Evolutionary conservation across 2,797 vertebrate genomes (phyloP).

Genomic region (Notolepis coatsorum): DNA sequence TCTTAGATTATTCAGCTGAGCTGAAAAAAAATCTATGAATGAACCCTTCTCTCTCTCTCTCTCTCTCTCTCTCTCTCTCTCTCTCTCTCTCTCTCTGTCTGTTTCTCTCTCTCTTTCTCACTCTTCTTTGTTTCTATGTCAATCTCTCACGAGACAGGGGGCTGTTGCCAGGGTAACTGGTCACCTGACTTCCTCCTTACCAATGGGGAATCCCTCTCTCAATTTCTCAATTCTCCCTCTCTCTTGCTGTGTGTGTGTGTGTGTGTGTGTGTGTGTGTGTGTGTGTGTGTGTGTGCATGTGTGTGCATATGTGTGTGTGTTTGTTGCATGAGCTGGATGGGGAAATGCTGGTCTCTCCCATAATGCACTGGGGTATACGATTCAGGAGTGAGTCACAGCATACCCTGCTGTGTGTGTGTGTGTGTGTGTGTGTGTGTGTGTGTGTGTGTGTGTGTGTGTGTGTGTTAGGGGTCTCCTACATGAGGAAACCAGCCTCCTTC

Average conservation of each 20-base stretch:
- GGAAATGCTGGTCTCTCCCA: slow-evolving; percentile 22
- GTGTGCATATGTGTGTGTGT: neutral
- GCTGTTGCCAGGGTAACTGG: slow-evolving; percentile 66
- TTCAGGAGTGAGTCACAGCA: slow-evolving; percentile 48
- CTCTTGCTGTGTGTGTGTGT: neutral
- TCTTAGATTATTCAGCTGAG: no score
- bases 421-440: neutral
- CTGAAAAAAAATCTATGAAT: no score
- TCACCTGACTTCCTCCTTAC: slow-evolving; percentile 65
- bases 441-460: neutral
- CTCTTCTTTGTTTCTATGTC: no score
- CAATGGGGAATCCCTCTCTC: slow-evolving; percentile 57
- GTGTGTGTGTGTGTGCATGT: neutral
- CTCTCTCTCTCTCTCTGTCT: no score
- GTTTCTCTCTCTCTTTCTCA: no score
- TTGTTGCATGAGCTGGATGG: slow-evolving; percentile 6
- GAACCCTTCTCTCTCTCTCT: no score
- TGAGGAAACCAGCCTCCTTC: no score
- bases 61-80: neutral
- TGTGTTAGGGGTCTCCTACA: no score
- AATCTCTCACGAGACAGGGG: slow-evolving; percentile 35
- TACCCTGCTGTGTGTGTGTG: neutral
- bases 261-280: neutral
- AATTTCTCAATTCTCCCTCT: slow-evolving; percentile 7
- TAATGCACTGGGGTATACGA: slow-evolving; percentile 40